Percentiles rank a stretch among this genome's conserved stretches.
Conservation (phyloP, 2,888 invertebrate genomes). For the Agriopis leucophaearia region DNA sequence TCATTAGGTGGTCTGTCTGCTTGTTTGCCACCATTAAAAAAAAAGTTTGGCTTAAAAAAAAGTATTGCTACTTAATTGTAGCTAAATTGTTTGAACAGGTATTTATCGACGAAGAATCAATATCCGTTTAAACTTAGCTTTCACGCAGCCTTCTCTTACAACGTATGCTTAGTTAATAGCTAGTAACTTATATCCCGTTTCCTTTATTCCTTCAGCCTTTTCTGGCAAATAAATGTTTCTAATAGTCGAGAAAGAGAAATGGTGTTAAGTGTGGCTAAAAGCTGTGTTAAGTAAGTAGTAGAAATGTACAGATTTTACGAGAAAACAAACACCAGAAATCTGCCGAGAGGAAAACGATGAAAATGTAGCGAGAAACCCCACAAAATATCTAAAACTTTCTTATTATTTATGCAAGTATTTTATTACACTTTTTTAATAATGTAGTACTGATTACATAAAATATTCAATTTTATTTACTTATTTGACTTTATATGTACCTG, state of each 20-base stretch:
- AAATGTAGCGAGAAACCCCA: conserved; percentile 7
- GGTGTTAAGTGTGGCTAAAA: conserved; percentile 25
- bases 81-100: too few relatives aligned
- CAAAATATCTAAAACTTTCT: neutral
- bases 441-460: neutral
- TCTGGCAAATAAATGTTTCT: conserved; percentile 14
- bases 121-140: too few relatives aligned
- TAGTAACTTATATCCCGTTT: neutral
- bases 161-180: neutral
- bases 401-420: neutral
- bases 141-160: neutral
- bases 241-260: conserved; percentile 10
- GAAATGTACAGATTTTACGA: conserved; percentile 23
- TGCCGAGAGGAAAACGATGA: conserved; percentile 10
- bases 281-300: conserved; percentile 9
- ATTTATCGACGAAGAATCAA: too few relatives aligned
- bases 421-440: neutral
- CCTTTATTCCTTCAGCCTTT: conserved; percentile 4
- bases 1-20: too few relatives aligned
- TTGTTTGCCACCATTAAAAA: too few relatives aligned
- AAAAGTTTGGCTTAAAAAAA: too few relatives aligned
- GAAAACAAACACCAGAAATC: conserved; percentile 20
- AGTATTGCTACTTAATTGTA: too few relatives aligned
- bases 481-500: too few relatives aligned
- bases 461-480: too few relatives aligned